A percentile compares a stretch with the other conserved stretches of the same genome.
Evolutionary conservation across 1,140 invertebrate species (phyloP).

Genomic region (Zophobas atratus): DNA sequence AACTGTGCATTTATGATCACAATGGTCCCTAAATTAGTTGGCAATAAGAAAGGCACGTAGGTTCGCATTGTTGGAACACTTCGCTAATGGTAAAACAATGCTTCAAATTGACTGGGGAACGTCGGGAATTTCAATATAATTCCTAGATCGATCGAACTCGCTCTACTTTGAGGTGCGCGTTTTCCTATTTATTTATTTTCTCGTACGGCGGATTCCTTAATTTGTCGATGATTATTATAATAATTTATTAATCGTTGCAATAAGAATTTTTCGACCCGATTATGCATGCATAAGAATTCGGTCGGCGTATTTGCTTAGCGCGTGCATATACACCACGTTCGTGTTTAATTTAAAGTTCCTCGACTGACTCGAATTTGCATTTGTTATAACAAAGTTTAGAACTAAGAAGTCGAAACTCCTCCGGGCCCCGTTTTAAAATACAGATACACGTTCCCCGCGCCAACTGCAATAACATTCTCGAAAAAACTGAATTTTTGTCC

Average conservation of each 20-base stretch:
- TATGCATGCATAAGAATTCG: not conserved
- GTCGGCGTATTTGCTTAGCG: constrained; percentile 10
- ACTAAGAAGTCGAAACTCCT: constrained; percentile 13
- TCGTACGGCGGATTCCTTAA: constrained; percentile 11
- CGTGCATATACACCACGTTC: constrained; percentile 20
- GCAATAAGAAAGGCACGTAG: constrained; percentile 45
- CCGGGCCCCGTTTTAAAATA: constrained; percentile 16
- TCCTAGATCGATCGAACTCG: constrained; percentile 41
- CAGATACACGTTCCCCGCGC: constrained; percentile 14
- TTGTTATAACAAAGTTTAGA: constrained; percentile 35
- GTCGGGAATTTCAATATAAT: constrained; percentile 47
- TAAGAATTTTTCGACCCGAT: constrained; percentile 8
- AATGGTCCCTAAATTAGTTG: constrained; percentile 37
- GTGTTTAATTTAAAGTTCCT: constrained; percentile 33
- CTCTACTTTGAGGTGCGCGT: constrained; percentile 27
- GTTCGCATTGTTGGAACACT: constrained; percentile 43
- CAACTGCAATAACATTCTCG: constrained; percentile 10
- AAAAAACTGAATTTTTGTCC: not conserved
- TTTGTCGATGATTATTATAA: not conserved
- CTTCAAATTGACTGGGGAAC: constrained; percentile 48
- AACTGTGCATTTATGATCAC: constrained; percentile 18
- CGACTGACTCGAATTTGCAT: constrained; percentile 28
- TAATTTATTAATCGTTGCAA: constrained; percentile 15
- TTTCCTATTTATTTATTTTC: constrained; percentile 44
- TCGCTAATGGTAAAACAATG: constrained; percentile 49